Conservation (phyloP, 2,113 vertebrate genomes). For the Chaetodon trifascialis region DNA sequence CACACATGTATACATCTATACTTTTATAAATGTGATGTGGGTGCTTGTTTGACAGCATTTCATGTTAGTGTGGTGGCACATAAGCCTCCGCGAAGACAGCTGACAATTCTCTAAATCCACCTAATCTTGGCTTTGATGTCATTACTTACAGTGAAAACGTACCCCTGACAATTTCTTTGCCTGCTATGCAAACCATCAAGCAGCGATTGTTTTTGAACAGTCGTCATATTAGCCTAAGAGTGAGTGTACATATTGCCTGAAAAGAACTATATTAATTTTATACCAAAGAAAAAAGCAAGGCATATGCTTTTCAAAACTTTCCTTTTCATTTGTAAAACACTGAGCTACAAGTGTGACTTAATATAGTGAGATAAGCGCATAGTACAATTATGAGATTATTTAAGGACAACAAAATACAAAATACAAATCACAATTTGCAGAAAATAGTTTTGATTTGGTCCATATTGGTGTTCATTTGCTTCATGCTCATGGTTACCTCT, state of each 20-base stretch:
- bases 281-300: not conserved
- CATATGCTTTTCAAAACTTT: not conserved
- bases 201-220: not conserved
- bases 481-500: not conserved
- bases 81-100: not conserved
- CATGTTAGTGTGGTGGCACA: not conserved
- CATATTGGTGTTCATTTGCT: not conserved
- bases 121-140: slow-evolving; percentile 11
- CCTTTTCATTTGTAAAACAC: no score
- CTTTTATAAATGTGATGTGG: not conserved
- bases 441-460: not conserved
- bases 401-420: not conserved
- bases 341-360: no score
- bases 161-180: not conserved
- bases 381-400: not conserved
- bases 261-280: not conserved
- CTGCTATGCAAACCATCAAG: not conserved
- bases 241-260: slow-evolving; percentile 1
- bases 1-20: not conserved
- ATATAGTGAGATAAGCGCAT: not conserved
- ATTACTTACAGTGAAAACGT: not conserved
- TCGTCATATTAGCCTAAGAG: not conserved
- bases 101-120: not conserved
- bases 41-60: slow-evolving; percentile 14
- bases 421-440: not conserved